phyloP scores from a whole-genome alignment of 2,113 vertebrate species.

The Brienomyrus brachyistius region DNA sequence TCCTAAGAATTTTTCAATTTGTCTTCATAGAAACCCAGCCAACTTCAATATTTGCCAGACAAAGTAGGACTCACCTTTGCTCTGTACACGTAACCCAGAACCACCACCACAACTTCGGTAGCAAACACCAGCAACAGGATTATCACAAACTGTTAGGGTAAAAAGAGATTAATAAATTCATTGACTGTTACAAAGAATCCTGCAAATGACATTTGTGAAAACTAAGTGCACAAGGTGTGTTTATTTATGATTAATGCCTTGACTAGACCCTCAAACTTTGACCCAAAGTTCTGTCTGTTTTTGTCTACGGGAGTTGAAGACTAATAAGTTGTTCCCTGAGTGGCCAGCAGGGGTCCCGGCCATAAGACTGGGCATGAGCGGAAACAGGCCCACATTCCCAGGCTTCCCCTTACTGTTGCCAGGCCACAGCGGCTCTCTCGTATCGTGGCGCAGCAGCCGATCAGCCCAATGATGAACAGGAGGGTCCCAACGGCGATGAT shows the following conservation, averaged over 20 bases:
- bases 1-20: background rate
- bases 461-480: slow-evolving; percentile 88
- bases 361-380: too few relatives aligned
- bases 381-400: background rate
- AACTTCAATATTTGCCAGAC: slow-evolving; percentile 15
- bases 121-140: slow-evolving; percentile 94
- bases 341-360: background rate
- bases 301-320: background rate
- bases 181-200: background rate
- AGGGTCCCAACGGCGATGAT: slow-evolving; percentile 89
- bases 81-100: slow-evolving; percentile 94
- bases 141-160: slow-evolving; percentile 79
- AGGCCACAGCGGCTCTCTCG: slow-evolving; percentile 90
- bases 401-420: slow-evolving; percentile 69
- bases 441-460: slow-evolving; percentile 93
- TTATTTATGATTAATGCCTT: background rate
- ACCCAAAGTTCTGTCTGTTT: background rate
- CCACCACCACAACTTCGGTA: slow-evolving; percentile 90
- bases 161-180: slow-evolving; percentile 10
- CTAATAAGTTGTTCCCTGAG: background rate
- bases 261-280: background rate
- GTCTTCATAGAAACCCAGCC: background rate
- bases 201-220: background rate
- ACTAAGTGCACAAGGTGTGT: background rate
- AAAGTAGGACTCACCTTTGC: slow-evolving; percentile 73